Base-by-base conservation (phyloP, 2,888 invertebrate genomes). In the Heliconius hortense region DNA sequence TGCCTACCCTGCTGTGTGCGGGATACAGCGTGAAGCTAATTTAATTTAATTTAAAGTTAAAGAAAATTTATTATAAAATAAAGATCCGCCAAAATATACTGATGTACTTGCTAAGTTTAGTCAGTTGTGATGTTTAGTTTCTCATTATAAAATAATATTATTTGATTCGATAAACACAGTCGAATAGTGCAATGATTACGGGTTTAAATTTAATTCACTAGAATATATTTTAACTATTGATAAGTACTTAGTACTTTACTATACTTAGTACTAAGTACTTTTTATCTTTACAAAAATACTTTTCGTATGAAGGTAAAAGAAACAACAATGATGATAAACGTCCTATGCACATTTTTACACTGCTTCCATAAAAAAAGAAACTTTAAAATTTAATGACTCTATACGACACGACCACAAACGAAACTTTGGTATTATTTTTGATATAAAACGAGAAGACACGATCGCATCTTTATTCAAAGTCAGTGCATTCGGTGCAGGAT, bases 391-490 rank as follows among this genome's bases (percentile, higher is more conserved):
- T 69, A 56, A 69, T 56, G 69, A 66, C 66, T 24, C 39, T 18
- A 68, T n/a, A 66, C 39, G 53, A 68, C 66, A 26, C 13, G 3
- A 64, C 72, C 64, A 5, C 39, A 66, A 66, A 53, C 67, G 66
- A 75, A 75, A 69, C 63, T 70, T 69, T 69, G 68, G 64, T 70
- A 70, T 74, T 76, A 79, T 79, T 81, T 82, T 80, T 79, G 78
- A 81, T 77, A 81, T 80, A 80, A 80, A 82, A 76, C 76, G 77
- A 76, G 75, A 80, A 73, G 79, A 78, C 79, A 82, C 78, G 80
- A 79, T 78, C 78, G 79, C 78, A 84, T 86, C 86, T 86, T 84
- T 84, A 85, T 85, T 87, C 83, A 82, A 81, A 82, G 82, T 81
- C 80, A 82, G 82, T 81, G 80, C 81, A 82, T 82, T 81, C 80